These are phyloP conservation scores for Microtus oregoni DNA, from an alignment of 2,113 vertebrate genomes.

Conservation along the genomic window DNA sequence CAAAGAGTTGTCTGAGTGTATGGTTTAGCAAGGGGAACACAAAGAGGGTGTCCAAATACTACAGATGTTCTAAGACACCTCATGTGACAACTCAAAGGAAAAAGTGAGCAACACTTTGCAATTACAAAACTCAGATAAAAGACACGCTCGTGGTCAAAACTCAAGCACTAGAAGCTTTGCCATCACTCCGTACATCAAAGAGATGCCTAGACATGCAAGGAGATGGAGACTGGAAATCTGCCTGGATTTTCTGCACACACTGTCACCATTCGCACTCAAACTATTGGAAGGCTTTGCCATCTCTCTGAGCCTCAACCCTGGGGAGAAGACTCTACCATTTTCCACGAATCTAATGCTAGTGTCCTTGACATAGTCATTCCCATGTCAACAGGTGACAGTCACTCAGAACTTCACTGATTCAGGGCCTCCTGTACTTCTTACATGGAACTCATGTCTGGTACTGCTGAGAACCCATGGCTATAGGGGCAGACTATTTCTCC, in stretches of 20 bases:
- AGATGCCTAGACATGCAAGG: not conserved
- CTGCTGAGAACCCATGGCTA: not conserved
- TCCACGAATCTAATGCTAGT: no score
- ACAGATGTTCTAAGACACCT: not conserved
- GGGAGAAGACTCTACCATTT: no score
- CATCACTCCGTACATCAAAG: not conserved
- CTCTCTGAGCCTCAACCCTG: no score
- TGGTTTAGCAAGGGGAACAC: not conserved
- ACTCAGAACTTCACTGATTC: no score
- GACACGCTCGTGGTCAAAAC: not conserved
- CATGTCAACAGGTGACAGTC: no score
- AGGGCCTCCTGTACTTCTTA: not conserved
- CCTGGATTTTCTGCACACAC: no score
- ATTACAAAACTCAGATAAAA: not conserved
- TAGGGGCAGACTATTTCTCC: not conserved
- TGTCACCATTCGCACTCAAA: no score
- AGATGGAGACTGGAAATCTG: not conserved
- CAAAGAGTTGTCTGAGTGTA: not conserved
- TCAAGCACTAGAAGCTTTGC: not conserved
- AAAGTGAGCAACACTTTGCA: not conserved
- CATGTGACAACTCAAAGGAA: not conserved
- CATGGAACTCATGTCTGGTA: not conserved
- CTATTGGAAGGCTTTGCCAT: no score
- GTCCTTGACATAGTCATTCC: no score
- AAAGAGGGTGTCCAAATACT: not conserved